Base-by-base conservation (phyloP, 2,888 invertebrate genomes). In the Byasa hedistus region DNA sequence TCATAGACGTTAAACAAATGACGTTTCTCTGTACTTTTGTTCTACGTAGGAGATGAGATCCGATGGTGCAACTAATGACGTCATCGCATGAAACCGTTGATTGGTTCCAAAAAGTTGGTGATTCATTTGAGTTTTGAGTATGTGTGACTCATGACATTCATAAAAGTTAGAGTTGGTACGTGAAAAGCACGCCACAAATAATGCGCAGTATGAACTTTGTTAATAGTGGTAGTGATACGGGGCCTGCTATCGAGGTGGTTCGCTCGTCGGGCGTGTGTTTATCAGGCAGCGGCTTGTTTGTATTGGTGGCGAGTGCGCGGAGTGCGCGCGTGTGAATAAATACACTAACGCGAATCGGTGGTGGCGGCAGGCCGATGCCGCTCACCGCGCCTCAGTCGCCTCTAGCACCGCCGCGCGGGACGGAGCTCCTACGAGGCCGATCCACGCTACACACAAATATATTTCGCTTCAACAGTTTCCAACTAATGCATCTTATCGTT, bases 331-430 rank as follows among this genome's bases (percentile, higher is more conserved):
- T 84, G 87, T 87, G 86, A 84, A 81, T 75, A 83, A 82, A 80
- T 79, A 82, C 82, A 79, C 82, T 89, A 87, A 89, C 88, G 90
- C 89, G 90, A 89, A 90, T 87, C 85, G 80, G 84, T 86, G 87
- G 84, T 86, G 87, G 84, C 83, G 80, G 83, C 83, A 79, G 75
- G 70, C 71, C 64, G 66, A 69, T 72, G 61, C 65, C 62, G 69
- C 68, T 72, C 69, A 69, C 68, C 27, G 71, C 65, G 69, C 68
- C 70, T 84, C 89, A 89, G 90, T 62, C 55, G 55, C 48, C 63
- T 88, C 79, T 79, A 82, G 78, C 73, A 76, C 84, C 81, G 70
- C 68, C 84, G 84, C 77, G 79, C 83, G 82, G 79, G 80, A 82
- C 87, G 79, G 78, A 77, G 77, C 89, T 90, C 90, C 83, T 70